Base-by-base conservation (phyloP, 1,140 invertebrate species). In the Liolophura sinensis region DNA sequence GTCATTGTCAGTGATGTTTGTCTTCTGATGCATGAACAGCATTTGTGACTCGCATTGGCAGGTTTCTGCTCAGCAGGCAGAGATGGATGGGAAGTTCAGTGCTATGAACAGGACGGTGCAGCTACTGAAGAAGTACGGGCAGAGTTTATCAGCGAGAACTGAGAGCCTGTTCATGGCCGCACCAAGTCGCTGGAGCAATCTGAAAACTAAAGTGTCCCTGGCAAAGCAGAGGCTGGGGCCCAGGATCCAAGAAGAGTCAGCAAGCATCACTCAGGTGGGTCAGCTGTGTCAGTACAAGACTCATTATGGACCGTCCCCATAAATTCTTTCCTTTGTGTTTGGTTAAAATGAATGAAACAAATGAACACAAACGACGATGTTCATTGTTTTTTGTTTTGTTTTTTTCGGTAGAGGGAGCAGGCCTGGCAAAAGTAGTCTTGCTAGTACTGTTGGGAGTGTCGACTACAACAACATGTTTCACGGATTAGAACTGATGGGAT, bases 171-270 rank as follows among this genome's bases (percentile, higher is more conserved):
- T 83, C 67, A 77, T 72, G 63, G 79, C 76, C 14, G 80, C 81
- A 12, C 82, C 82, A 1, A 73, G 74, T 24, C 67, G 83, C 24
- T 85, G 83, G 83, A 84, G 77, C 60, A 84, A 79, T 67, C 74
- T 85, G 11, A 82, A 81, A 61, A 84, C 82, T 27, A 85, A 85
- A 67, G 82, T 85, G 14, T 84, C 81, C 0, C 74, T 82, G 47
- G 83, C 83, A 54, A 85, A 85, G 74, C 83, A 85, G 68, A 78
- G 82, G 70, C 78, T 85, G 49, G 83, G 82, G 22, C 83, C 82
- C 54, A 75, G 81, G 18, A 84, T 85, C 31, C 82, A 84, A 68
- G 82, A 84, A 58, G 82, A 85, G 60, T 83, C 81, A n/a, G 77
- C 78, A 62, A 74, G 79, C 47, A 84, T 84, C 46, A 79, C 79